A percentile compares a stretch with the other conserved stretches of the same genome.
phyloP scores from a whole-genome alignment of 2,888 invertebrate genomes.

The Tupiocoris notatus region DNA sequence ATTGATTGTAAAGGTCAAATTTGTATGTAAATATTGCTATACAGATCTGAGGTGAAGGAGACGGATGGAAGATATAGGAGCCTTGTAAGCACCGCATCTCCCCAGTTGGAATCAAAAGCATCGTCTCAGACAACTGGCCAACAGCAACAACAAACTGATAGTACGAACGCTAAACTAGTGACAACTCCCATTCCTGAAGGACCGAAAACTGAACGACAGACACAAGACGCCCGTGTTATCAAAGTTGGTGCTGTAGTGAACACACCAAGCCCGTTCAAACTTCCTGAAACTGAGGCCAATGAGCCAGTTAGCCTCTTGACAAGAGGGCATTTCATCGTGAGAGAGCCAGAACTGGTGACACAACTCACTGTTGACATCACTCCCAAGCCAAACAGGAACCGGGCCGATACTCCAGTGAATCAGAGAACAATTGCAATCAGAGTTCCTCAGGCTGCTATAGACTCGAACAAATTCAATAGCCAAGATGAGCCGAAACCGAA shows the following conservation, averaged over 20 bases:
- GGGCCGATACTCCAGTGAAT: slow-evolving; percentile 12
- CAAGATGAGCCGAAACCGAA: slow-evolving; percentile 12
- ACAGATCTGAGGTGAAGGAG: slow-evolving; percentile 44
- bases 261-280: slow-evolving; percentile 36
- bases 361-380: slow-evolving; percentile 42
- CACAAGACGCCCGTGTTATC: slow-evolving; percentile 6
- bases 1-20: slow-evolving; percentile 29
- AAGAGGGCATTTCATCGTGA: slow-evolving; percentile 33
- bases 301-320: slow-evolving; percentile 26
- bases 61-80: slow-evolving; percentile 34
- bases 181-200: slow-evolving; percentile 16
- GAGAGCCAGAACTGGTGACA: slow-evolving; percentile 29
- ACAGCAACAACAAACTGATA: slow-evolving; percentile 17
- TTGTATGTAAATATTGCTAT: slow-evolving; percentile 42
- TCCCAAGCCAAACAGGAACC: slow-evolving; percentile 34
- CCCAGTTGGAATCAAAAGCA: slow-evolving; percentile 27
- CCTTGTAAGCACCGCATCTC: slow-evolving; percentile 39
- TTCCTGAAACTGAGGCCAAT: slow-evolving; percentile 27
- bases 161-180: neutral
- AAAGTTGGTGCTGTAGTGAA: slow-evolving; percentile 17
- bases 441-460: slow-evolving; percentile 42
- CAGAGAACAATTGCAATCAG: slow-evolving; percentile 39
- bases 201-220: slow-evolving; percentile 20
- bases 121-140: slow-evolving; percentile 12
- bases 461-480: slow-evolving; percentile 34